A percentile compares a stretch with the other conserved stretches of the same genome.
These are phyloP conservation scores for Microhierax caerulescens DNA, from an alignment of 2,797 vertebrate species.

Conservation along the genomic window DNA sequence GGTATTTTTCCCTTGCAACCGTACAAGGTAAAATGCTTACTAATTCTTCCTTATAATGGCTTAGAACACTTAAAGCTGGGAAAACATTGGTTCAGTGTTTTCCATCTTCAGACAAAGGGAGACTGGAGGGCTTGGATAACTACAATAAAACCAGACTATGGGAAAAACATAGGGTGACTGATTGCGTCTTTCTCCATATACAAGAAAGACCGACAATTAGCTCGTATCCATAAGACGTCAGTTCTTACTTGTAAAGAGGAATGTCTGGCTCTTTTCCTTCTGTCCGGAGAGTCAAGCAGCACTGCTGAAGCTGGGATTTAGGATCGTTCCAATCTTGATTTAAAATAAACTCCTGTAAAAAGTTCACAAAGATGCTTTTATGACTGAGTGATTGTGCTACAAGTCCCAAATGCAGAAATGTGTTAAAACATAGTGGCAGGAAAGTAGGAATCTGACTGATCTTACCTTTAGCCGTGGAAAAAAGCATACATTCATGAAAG, in stretches of 20 bases:
- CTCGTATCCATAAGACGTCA: not conserved
- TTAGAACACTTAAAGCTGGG: not conserved
- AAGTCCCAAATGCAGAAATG: not conserved
- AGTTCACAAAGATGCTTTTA: not conserved
- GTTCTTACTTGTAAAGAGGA: slow-evolving; percentile 95
- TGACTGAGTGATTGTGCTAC: not conserved
- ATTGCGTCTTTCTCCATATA: not conserved
- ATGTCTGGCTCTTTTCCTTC: slow-evolving; percentile 98
- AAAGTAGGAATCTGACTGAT: not conserved
- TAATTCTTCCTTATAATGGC: not conserved
- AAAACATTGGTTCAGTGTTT: not conserved
- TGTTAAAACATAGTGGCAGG: not conserved
- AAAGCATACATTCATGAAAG: slow-evolving; percentile 99
- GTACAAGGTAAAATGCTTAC: not conserved
- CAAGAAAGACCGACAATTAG: not conserved
- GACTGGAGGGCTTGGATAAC: not conserved
- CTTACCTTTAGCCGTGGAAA: slow-evolving; percentile 97
- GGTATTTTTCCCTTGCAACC: not conserved
- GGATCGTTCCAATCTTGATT: slow-evolving; percentile 99
- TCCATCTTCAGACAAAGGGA: not conserved
- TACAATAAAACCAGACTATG: not conserved
- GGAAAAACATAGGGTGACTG: not conserved
- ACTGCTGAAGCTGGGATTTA: slow-evolving; percentile 98
- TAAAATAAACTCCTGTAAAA: slow-evolving; percentile 93
- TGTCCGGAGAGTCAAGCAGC: slow-evolving; percentile 93